Percentiles rank a stretch among this genome's conserved stretches.
These are phyloP conservation scores for Ifrita kowaldi DNA, from an alignment of 2,113 vertebrate genomes.

Conservation along the genomic window DNA sequence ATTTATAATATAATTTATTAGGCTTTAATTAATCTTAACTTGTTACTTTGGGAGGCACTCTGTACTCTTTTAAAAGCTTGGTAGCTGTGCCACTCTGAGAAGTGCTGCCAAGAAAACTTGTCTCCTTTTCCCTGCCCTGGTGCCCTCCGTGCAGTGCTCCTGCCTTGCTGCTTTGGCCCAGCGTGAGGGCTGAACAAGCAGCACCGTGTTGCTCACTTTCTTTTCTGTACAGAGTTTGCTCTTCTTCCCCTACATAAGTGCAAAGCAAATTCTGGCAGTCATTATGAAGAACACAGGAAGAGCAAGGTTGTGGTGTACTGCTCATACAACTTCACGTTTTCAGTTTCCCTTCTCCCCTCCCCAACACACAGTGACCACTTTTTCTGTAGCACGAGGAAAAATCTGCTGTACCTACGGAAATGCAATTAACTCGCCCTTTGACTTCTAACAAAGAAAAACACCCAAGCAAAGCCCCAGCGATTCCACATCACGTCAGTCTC, in stretches of 20 bases:
- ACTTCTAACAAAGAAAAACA: background rate
- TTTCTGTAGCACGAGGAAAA: background rate
- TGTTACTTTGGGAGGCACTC: background rate
- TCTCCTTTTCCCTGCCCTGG: background rate
- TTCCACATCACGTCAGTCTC: background rate
- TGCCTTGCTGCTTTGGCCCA: background rate
- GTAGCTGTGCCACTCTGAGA: background rate
- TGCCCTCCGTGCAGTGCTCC: background rate
- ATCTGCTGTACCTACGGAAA: background rate
- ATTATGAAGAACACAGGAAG: background rate
- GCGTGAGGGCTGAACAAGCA: fast-evolving
- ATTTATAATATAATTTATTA: background rate
- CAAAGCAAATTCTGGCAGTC: background rate
- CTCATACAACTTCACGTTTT: fast-evolving
- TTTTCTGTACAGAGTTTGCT: background rate
- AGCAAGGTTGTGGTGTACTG: background rate
- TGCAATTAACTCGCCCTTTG: background rate
- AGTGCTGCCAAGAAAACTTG: background rate
- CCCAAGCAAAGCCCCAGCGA: fast-evolving
- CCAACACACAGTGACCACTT: background rate
- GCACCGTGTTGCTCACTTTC: background rate
- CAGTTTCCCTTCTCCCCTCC: background rate
- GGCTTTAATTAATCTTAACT: background rate
- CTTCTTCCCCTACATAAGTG: background rate
- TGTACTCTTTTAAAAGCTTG: background rate